phyloP scores from a whole-genome alignment of 2,113 vertebrate genomes.

The Astatotilapia flaviijosephi region DNA sequence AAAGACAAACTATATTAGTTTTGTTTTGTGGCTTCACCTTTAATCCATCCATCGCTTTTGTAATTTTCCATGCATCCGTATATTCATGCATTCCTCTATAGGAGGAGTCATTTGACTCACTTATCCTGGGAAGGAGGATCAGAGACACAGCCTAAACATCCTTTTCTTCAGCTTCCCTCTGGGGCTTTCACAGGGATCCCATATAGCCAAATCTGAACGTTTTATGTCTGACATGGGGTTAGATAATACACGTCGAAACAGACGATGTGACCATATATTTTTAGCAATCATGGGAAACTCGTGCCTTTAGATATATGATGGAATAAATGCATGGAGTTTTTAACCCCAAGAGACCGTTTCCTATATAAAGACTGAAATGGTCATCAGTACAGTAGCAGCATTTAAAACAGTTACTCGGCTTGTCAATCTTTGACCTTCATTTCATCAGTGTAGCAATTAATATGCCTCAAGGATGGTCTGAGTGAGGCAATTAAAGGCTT shows the following conservation, averaged over 20 bases:
- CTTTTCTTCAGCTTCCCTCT: background rate
- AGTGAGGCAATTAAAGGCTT: background rate
- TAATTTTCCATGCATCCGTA: background rate
- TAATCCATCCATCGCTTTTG: background rate
- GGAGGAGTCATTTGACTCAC: background rate
- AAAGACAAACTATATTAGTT: background rate
- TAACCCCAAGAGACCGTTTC: background rate
- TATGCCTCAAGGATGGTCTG: background rate
- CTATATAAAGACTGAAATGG: background rate
- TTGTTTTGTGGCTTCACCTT: background rate
- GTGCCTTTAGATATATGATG: background rate
- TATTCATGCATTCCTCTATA: background rate
- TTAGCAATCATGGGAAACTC: background rate
- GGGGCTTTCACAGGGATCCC: background rate
- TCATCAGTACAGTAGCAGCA: background rate
- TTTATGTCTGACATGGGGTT: background rate
- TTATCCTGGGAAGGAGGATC: background rate
- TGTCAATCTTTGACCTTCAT: background rate
- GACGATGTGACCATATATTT: too few species aligned
- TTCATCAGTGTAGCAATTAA: background rate
- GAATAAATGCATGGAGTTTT: background rate
- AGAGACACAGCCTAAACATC: background rate
- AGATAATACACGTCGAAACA: background rate
- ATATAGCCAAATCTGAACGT: rapidly evolving
- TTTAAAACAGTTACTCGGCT: background rate